These are phyloP conservation scores for Matsumurasca onukii DNA, from an alignment of 1,140 invertebrate genomes.

Conservation along the genomic window DNA sequence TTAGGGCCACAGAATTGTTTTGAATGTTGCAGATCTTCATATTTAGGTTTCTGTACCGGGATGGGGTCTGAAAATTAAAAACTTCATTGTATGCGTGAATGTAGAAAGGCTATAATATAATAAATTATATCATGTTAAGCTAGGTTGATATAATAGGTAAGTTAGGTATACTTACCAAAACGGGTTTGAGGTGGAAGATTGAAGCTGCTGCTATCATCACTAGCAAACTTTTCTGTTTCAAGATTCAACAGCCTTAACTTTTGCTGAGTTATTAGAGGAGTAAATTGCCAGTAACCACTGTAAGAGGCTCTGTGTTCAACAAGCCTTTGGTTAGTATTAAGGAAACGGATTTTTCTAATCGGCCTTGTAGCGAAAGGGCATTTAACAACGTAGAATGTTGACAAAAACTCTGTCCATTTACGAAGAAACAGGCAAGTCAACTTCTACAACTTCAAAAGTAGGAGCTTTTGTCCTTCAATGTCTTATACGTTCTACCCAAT, in stretches of 20 bases:
- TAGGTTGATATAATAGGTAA: no score
- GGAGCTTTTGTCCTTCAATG: constrained; percentile 2
- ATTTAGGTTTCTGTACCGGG: no score
- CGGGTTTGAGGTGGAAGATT: no score
- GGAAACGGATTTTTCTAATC: constrained; percentile 13
- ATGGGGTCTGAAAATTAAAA: no score
- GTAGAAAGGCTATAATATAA: no score
- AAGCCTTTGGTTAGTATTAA: background rate
- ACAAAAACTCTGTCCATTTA: constrained; percentile 17
- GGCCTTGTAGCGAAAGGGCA: constrained; percentile 7
- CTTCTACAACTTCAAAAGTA: constrained; percentile 27
- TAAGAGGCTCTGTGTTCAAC: constrained; percentile 9
- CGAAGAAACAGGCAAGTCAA: constrained; percentile 16
- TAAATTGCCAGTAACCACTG: constrained; percentile 2
- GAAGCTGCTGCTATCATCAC: no score
- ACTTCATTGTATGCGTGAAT: no score
- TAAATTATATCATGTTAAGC: no score
- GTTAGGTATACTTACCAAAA: no score
- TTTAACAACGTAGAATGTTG: background rate
- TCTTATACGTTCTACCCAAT: constrained; percentile 14
- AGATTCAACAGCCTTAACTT: constrained; percentile 4
- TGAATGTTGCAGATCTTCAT: no score
- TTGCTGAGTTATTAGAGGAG: constrained; percentile 6
- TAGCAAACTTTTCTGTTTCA: background rate
- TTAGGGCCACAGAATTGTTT: no score